Evolutionary conservation across 2,888 invertebrate genomes (phyloP).

Genomic region (Himalopsyche anomala): DNA sequence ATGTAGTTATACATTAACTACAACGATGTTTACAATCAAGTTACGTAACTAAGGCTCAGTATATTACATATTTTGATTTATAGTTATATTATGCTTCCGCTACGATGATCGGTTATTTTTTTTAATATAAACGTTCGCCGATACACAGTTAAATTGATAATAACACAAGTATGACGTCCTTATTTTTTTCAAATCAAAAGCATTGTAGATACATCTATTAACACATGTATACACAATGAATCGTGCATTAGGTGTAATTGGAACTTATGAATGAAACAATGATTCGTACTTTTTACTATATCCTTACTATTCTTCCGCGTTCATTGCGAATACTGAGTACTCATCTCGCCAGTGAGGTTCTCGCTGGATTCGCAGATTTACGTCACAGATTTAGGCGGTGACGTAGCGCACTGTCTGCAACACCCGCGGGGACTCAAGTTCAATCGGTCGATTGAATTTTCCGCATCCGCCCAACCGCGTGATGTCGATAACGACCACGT

Average conservation of each 20-base stretch:
- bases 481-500: background rate
- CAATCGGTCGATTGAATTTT: slow-evolving; percentile 27
- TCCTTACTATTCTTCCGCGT: slow-evolving; percentile 27
- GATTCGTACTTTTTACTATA: background rate
- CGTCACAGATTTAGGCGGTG: slow-evolving; percentile 37
- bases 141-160: background rate
- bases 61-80: too few species aligned
- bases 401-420: slow-evolving; percentile 1
- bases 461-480: slow-evolving; percentile 28
- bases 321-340: background rate
- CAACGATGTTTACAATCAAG: too few species aligned
- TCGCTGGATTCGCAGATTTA: slow-evolving; percentile 1
- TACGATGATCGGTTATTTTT: background rate
- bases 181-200: background rate
- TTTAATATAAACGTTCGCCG: background rate
- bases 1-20: too few species aligned
- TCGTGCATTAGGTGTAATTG: slow-evolving; percentile 7
- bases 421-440: slow-evolving; percentile 31
- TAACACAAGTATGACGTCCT: background rate
- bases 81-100: too few species aligned
- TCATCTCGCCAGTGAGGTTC: background rate
- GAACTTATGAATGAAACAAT: slow-evolving; percentile 32
- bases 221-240: background rate
- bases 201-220: background rate
- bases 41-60: too few species aligned